Percentiles rank a stretch among this genome's conserved stretches.
Evolutionary conservation across 2,888 invertebrate genomes (phyloP).

Genomic region (Meloe dianella): DNA sequence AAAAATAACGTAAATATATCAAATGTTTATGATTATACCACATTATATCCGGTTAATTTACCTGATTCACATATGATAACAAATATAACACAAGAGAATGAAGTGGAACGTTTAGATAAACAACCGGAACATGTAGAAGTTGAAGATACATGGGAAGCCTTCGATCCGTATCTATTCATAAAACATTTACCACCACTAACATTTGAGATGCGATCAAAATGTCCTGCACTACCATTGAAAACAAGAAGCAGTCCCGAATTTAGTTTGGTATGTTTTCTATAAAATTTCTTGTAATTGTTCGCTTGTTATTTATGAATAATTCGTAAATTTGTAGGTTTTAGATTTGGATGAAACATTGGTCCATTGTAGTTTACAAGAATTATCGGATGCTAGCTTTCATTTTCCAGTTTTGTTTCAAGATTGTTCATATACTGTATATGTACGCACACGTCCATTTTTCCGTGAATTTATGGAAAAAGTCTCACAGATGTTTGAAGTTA

Average conservation of each 20-base stretch:
- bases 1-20: slow-evolving; percentile 50
- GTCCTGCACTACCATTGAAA: slow-evolving; percentile 87
- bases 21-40: slow-evolving; percentile 53
- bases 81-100: slow-evolving; percentile 44
- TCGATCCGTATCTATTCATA: slow-evolving; percentile 90
- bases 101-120: slow-evolving; percentile 52
- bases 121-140: slow-evolving; percentile 58
- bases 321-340: slow-evolving; percentile 60
- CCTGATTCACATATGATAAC: slow-evolving; percentile 49
- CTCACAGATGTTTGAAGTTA: slow-evolving; percentile 88
- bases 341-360: slow-evolving; percentile 91
- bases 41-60: slow-evolving; percentile 46
- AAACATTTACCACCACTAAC: slow-evolving; percentile 86
- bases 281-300: not conserved
- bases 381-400: slow-evolving; percentile 90
- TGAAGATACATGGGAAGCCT: slow-evolving; percentile 75
- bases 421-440: slow-evolving; percentile 82
- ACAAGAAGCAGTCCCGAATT: slow-evolving; percentile 93
- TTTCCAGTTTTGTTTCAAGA: slow-evolving; percentile 94
- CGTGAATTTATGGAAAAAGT: slow-evolving; percentile 88
- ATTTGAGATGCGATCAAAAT: slow-evolving; percentile 73
- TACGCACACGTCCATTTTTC: slow-evolving; percentile 89
- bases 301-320: not conserved
- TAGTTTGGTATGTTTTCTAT: slow-evolving; percentile 72
- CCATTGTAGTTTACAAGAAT: slow-evolving; percentile 90